Evolutionary conservation across 2,113 vertebrate genomes (phyloP).

Genomic region (Piliocolobus tephrosceles): DNA sequence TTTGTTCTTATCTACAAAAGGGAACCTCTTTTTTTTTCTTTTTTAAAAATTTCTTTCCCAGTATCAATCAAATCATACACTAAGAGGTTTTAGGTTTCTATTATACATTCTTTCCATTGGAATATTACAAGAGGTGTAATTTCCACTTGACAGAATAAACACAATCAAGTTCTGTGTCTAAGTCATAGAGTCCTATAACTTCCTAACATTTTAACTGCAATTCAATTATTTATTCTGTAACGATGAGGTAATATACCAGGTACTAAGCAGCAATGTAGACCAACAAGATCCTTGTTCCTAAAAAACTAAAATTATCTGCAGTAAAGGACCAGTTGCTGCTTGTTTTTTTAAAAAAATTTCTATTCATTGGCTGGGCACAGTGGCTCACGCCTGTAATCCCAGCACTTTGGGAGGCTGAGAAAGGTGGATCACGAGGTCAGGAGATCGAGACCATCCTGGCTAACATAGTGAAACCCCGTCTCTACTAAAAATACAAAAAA

Average conservation of each 20-base stretch:
- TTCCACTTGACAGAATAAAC: background rate
- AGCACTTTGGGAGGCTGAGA: too few relatives aligned
- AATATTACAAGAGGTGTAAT: background rate
- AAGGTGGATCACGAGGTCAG: too few relatives aligned
- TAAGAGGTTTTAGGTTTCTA: background rate
- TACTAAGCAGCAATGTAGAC: background rate
- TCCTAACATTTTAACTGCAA: conserved; percentile 8
- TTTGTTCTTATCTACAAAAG: background rate
- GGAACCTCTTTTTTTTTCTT: background rate
- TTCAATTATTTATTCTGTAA: conserved; percentile 14
- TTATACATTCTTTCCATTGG: background rate
- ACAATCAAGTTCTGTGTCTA: background rate
- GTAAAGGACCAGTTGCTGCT: background rate
- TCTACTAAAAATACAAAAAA: too few relatives aligned
- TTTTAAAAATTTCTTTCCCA: background rate
- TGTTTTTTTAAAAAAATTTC: background rate
- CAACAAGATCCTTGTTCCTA: background rate
- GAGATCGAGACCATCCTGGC: too few relatives aligned
- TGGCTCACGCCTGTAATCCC: too few relatives aligned
- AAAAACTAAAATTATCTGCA: background rate
- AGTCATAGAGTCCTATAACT: background rate
- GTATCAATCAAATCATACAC: background rate
- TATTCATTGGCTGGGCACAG: background rate
- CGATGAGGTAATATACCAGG: background rate
- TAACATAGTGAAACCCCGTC: too few relatives aligned